phyloP scores from a whole-genome alignment of 1,140 invertebrate genomes.

The Stegodyphus mimosarum region DNA sequence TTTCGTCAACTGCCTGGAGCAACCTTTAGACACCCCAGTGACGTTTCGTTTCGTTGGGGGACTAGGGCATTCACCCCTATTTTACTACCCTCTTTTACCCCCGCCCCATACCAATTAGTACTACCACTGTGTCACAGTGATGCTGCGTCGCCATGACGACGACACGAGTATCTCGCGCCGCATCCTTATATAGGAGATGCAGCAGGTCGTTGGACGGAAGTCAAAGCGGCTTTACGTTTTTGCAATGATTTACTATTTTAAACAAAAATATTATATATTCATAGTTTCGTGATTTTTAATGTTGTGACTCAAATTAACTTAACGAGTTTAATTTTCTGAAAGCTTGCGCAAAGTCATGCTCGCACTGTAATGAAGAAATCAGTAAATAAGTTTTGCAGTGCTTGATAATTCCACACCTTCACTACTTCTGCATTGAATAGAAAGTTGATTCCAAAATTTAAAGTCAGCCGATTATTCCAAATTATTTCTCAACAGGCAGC shows the following conservation, averaged over 20 bases:
- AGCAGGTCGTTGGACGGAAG: not conserved
- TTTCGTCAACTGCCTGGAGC: slow-evolving; percentile 15
- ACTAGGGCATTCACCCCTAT: slow-evolving; percentile 1
- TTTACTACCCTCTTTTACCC: not conserved
- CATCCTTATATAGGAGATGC: not conserved
- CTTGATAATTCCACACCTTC: too few species aligned
- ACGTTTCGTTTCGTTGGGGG: not conserved
- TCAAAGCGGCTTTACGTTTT: not conserved
- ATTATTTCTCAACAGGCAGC: too few species aligned
- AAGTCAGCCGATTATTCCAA: too few species aligned
- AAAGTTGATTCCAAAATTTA: too few species aligned
- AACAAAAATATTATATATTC: not conserved
- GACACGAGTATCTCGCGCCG: slow-evolving; percentile 7
- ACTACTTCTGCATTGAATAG: too few species aligned
- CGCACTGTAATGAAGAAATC: too few species aligned
- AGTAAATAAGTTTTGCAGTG: too few species aligned
- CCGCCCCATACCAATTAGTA: slow-evolving; percentile 30
- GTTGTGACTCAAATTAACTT: too few species aligned
- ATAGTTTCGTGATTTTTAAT: not conserved
- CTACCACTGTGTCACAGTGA: slow-evolving; percentile 21
- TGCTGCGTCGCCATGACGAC: slow-evolving; percentile 23
- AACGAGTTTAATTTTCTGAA: too few species aligned
- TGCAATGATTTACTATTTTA: not conserved
- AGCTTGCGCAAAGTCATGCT: too few species aligned
- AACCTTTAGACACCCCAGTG: slow-evolving; percentile 20